Evolutionary conservation across 2,113 vertebrate species (phyloP).

Genomic region (Spea bombifrons): DNA sequence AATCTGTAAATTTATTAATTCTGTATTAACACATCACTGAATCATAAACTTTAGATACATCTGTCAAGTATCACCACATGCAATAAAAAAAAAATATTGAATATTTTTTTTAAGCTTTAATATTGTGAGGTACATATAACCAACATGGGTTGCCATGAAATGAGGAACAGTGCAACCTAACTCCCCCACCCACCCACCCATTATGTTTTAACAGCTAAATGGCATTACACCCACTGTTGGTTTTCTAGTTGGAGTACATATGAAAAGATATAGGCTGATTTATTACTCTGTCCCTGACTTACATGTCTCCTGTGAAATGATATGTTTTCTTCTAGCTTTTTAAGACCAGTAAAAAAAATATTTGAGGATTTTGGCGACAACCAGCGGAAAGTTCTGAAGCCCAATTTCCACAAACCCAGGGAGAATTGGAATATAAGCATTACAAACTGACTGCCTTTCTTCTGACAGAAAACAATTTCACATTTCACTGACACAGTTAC

Average conservation of each 20-base stretch:
- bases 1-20: too few relatives aligned
- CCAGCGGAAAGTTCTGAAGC: slow-evolving; percentile 33
- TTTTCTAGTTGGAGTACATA: slow-evolving; percentile 14
- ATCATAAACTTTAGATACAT: too few relatives aligned
- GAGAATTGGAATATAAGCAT: slow-evolving; percentile 26
- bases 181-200: not conserved
- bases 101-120: too few relatives aligned
- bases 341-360: slow-evolving; percentile 32
- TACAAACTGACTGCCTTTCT: slow-evolving; percentile 5
- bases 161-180: slow-evolving; percentile 5
- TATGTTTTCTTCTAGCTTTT: slow-evolving; percentile 41
- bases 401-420: slow-evolving; percentile 12
- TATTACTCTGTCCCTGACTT: slow-evolving; percentile 10
- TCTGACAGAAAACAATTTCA: not conserved
- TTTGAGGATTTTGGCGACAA: slow-evolving; percentile 31
- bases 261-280: slow-evolving; percentile 25
- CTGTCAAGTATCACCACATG: too few relatives aligned
- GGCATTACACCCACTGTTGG: slow-evolving; percentile 4
- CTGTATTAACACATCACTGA: too few relatives aligned
- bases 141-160: slow-evolving; percentile 8
- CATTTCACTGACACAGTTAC: not conserved
- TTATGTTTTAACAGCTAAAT: not conserved
- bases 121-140: too few relatives aligned
- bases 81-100: too few relatives aligned
- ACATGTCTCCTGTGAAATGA: slow-evolving; percentile 21